Conservation (phyloP, 2,888 invertebrate genomes). For the Lathronympha strigana region DNA sequence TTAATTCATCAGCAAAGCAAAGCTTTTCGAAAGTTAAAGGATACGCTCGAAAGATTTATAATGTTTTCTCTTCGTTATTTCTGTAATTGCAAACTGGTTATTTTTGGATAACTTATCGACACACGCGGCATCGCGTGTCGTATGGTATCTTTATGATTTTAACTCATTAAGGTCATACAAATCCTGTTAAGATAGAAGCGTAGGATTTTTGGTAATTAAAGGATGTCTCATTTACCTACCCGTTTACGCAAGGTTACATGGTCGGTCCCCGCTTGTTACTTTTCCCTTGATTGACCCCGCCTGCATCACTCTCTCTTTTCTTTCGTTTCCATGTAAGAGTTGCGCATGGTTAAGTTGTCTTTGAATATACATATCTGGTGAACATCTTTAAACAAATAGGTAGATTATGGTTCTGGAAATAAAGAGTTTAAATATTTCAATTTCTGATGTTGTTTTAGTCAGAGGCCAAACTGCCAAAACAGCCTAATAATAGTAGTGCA, state of each 20-base stretch:
- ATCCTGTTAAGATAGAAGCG: background rate
- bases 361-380: background rate
- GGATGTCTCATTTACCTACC: background rate
- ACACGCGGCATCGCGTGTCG: background rate
- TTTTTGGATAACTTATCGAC: background rate
- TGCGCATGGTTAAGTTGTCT: slow-evolving; percentile 6
- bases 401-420: too few species aligned
- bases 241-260: slow-evolving; percentile 4
- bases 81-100: slow-evolving; percentile 28
- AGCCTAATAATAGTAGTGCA: background rate
- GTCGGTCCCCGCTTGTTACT: slow-evolving; percentile 8
- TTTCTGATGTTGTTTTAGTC: background rate
- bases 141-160: background rate
- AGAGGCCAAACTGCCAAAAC: background rate
- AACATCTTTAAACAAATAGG: background rate
- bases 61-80: slow-evolving; percentile 29
- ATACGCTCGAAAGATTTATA: slow-evolving; percentile 28
- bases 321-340: slow-evolving; percentile 10
- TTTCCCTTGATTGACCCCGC: slow-evolving; percentile 31
- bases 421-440: background rate
- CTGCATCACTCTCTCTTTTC: slow-evolving; percentile 29
- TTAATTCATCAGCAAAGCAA: slow-evolving; percentile 35
- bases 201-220: background rate
- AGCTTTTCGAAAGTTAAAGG: slow-evolving; percentile 38
- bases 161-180: background rate